These are phyloP conservation scores for Pogonocherus hispidulus DNA, from an alignment of 2,888 invertebrate species.

Conservation along the genomic window DNA sequence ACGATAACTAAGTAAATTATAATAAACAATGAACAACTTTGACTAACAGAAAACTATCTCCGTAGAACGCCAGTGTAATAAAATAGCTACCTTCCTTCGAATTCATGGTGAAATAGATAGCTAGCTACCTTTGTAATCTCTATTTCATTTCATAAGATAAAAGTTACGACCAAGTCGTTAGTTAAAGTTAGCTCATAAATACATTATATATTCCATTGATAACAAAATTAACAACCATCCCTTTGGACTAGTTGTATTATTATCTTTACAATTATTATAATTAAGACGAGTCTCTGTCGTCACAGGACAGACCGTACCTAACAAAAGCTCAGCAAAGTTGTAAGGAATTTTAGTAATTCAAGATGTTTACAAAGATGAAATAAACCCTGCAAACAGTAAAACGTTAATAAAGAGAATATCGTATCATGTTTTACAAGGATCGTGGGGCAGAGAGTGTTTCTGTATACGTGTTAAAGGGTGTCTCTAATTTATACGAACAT, in stretches of 20 bases:
- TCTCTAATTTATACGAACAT: background rate
- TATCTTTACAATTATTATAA: background rate
- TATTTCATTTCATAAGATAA: background rate
- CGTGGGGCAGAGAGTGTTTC: background rate
- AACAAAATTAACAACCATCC: background rate
- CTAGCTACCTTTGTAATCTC: background rate
- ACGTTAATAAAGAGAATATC: slow-evolving; percentile 4
- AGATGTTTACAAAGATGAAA: slow-evolving; percentile 6
- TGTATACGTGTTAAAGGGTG: background rate
- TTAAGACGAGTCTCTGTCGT: background rate
- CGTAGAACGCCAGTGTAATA: background rate
- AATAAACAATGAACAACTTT: no score
- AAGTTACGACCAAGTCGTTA: background rate
- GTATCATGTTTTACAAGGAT: slow-evolving; percentile 1
- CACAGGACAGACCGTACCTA: background rate
- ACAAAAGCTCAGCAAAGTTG: background rate
- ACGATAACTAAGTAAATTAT: no score
- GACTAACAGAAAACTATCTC: background rate
- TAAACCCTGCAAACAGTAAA: slow-evolving; percentile 1
- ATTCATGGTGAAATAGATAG: background rate
- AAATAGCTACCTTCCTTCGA: background rate
- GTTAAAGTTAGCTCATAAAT: background rate
- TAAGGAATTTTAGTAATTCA: slow-evolving; percentile 6
- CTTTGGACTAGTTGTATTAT: slow-evolving; percentile 2
- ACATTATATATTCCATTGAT: background rate